Conservation (phyloP, 2,888 invertebrate species). For the Metopia argyrocephala region DNA sequence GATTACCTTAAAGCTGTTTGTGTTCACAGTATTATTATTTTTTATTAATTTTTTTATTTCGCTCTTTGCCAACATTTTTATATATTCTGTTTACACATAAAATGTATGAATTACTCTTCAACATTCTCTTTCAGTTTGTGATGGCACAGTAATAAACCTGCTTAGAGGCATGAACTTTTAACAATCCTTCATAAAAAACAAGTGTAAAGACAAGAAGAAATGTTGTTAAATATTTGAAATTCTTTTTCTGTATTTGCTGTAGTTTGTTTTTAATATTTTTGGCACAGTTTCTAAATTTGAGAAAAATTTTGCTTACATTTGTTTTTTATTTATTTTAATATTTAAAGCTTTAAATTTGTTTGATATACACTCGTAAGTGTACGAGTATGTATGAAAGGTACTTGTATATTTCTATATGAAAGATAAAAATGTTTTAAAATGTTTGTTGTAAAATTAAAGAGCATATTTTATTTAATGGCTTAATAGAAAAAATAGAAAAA, state of each 20-base stretch:
- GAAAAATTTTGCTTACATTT: too few relatives aligned
- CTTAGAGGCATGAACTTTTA: constrained; percentile 25
- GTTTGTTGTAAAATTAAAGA: too few relatives aligned
- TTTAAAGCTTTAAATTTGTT: too few relatives aligned
- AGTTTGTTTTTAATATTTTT: constrained; percentile 6
- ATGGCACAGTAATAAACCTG: background rate
- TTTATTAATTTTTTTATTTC: too few relatives aligned
- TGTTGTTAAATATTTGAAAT: background rate
- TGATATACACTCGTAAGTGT: too few relatives aligned
- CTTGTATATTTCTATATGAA: too few relatives aligned
- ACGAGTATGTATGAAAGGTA: too few relatives aligned
- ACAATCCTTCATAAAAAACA: background rate
- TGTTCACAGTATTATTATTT: background rate
- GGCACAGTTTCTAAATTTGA: background rate
- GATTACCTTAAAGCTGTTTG: constrained; percentile 13
- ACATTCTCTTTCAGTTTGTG: background rate
- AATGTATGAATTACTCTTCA: background rate
- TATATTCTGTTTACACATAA: background rate
- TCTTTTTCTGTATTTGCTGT: background rate
- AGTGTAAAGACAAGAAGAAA: background rate
- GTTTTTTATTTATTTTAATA: too few relatives aligned
- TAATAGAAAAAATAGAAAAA: background rate
- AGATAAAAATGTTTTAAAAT: too few relatives aligned
- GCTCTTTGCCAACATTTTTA: background rate
- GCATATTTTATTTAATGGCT: constrained; percentile 6